These are phyloP conservation scores for Lysandra bellargus DNA, from an alignment of 2,888 invertebrate genomes.

Conservation along the genomic window DNA sequence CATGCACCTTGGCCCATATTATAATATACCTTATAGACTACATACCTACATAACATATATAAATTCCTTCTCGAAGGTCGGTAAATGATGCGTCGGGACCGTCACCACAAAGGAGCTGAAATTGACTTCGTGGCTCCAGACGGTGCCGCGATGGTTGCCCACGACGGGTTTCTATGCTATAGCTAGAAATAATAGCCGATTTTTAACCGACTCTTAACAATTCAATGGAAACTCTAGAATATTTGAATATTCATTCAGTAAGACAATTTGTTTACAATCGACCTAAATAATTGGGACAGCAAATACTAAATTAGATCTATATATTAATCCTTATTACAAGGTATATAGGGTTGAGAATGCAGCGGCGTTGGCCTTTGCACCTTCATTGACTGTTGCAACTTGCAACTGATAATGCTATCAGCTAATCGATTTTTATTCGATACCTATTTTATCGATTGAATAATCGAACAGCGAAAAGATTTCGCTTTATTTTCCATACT, in stretches of 20 bases:
- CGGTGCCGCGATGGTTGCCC: no score
- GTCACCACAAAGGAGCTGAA: no score
- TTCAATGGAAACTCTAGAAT: not conserved
- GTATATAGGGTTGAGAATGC: not conserved
- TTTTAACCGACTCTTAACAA: not conserved
- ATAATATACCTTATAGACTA: no score
- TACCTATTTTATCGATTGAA: not conserved
- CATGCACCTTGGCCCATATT: no score
- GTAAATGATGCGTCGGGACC: no score
- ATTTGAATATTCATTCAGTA: not conserved
- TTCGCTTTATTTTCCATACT: no score
- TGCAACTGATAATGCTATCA: not conserved
- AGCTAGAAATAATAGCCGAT: not conserved
- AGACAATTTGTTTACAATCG: constrained; percentile 11
- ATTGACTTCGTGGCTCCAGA: no score
- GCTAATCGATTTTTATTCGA: not conserved
- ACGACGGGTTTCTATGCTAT: no score
- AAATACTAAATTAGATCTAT: not conserved
- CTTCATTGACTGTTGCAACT: constrained; percentile 10
- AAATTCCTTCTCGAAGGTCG: no score
- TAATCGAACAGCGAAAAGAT: not conserved
- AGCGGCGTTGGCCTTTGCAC: not conserved
- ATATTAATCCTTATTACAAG: not conserved
- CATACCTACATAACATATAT: no score
- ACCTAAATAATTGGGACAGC: not conserved